Conservation (phyloP, 2,888 invertebrate genomes). For the Autographa pulchrina region DNA sequence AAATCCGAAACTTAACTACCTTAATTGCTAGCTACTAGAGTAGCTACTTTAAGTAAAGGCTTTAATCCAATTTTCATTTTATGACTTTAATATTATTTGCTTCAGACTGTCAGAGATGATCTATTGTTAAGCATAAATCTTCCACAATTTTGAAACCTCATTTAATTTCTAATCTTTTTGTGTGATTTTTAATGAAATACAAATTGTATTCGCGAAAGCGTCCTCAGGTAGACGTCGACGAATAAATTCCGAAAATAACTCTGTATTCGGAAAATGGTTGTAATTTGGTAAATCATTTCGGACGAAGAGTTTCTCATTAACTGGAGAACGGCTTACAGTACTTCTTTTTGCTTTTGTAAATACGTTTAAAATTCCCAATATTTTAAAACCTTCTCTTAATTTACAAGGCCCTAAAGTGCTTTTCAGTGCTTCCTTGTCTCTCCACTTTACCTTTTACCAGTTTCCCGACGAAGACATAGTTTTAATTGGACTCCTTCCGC, state of each 20-base stretch:
- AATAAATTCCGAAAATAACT: conserved; percentile 31
- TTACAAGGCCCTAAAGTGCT: conserved; percentile 76
- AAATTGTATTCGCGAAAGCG: conserved; percentile 12
- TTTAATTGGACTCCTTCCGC: conserved; percentile 83
- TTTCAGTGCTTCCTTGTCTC: conserved; percentile 69
- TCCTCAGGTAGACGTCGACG: conserved; percentile 7
- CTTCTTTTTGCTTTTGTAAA: conserved; percentile 57
- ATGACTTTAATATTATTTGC: neutral
- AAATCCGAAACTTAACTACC: neutral
- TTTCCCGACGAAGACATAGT: conserved; percentile 76
- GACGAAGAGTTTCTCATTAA: conserved; percentile 58
- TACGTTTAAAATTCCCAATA: conserved; percentile 67
- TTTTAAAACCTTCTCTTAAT: conserved; percentile 71
- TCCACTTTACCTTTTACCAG: conserved; percentile 76
- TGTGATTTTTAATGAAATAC: conserved; percentile 18
- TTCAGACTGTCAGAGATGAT: neutral
- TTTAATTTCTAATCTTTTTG: conserved; percentile 42
- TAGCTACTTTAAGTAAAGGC: neutral
- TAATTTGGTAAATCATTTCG: conserved; percentile 49
- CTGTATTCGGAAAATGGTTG: conserved; percentile 26
- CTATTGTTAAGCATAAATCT: neutral
- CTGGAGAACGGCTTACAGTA: conserved; percentile 48
- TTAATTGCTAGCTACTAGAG: neutral
- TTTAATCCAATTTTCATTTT: neutral
- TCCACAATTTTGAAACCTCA: conserved; percentile 16